phyloP scores from a whole-genome alignment of 2,888 invertebrate genomes.

The Drosophila seclusa region DNA sequence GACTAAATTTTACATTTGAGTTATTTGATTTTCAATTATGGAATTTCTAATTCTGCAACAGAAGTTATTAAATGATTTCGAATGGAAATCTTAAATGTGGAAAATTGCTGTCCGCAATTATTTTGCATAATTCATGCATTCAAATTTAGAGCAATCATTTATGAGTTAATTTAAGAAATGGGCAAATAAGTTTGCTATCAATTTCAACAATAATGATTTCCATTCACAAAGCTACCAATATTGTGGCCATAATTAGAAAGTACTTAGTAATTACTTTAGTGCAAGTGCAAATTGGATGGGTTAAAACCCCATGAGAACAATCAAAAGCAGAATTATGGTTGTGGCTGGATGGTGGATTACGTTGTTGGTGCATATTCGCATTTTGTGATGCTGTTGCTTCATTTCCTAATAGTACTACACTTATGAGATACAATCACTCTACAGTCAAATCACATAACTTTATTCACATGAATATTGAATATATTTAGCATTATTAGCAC shows the following conservation, averaged over 20 bases:
- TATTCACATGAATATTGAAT: not conserved
- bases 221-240: conserved; percentile 31
- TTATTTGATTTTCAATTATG: not conserved
- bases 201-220: conserved; percentile 37
- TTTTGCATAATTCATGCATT: not conserved
- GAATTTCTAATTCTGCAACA: not conserved
- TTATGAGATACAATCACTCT: conserved; percentile 35
- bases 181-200: conserved; percentile 32
- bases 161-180: not conserved
- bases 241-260: not conserved
- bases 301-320: conserved; percentile 23
- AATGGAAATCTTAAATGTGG: not conserved
- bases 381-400: conserved; percentile 8
- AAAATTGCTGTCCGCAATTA: not conserved
- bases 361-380: conserved; percentile 5
- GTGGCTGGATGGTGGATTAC: not conserved
- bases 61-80: not conserved
- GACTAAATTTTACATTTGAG: not conserved
- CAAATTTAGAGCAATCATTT: not conserved
- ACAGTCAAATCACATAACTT: conserved; percentile 2
- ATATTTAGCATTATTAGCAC: too few relatives aligned
- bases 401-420: conserved; percentile 40
- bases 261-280: not conserved
- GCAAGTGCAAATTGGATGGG: conserved; percentile 16
- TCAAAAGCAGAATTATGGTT: not conserved